Percentiles rank a stretch among this genome's conserved stretches.
Conservation (phyloP, 2,113 vertebrate genomes). For the Grallaria varia region DNA sequence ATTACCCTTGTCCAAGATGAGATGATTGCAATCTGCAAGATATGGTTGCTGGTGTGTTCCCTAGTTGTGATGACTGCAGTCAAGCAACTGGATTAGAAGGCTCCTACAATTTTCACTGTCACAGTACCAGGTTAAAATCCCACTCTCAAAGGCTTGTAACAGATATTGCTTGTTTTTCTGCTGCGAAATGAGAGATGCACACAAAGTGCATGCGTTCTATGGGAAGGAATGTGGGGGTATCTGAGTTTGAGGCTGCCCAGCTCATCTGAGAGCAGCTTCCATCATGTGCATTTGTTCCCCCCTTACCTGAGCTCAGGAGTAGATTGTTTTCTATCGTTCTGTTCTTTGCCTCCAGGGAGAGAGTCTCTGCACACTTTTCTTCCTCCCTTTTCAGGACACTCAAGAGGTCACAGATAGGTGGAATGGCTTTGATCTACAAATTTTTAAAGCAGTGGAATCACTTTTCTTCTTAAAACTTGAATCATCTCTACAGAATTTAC, state of each 20-base stretch:
- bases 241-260: background rate
- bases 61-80: background rate
- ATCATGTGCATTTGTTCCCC: background rate
- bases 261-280: background rate
- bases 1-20: background rate
- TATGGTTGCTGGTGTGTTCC: background rate
- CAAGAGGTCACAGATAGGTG: conserved; percentile 76
- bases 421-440: conserved; percentile 59
- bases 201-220: background rate
- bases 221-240: background rate
- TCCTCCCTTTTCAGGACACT: conserved; percentile 71
- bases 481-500: background rate
- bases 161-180: background rate
- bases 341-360: conserved; percentile 48
- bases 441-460: conserved; percentile 17
- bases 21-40: background rate
- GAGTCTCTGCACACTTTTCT: conserved; percentile 72
- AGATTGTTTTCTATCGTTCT: background rate
- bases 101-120: background rate
- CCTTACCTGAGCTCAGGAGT: conserved; percentile 58
- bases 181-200: background rate
- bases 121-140: background rate
- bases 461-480: background rate
- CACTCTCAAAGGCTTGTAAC: background rate
- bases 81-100: background rate